Percentiles rank a stretch among this genome's conserved stretches.
These are phyloP conservation scores for Stegodyphus dumicola DNA, from an alignment of 1,140 invertebrate genomes.

Conservation along the genomic window DNA sequence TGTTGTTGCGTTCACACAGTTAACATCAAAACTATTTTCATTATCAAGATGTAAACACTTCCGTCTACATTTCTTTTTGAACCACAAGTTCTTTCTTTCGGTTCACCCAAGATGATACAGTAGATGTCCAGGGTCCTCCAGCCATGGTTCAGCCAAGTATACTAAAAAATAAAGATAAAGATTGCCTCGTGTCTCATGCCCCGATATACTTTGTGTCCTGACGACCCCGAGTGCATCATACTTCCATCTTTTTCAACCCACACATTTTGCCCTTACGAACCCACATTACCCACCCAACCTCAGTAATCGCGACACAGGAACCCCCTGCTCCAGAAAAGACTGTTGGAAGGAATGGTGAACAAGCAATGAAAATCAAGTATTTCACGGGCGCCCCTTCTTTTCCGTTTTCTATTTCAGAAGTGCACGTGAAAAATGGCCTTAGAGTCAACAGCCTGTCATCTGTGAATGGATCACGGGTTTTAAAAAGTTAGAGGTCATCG, in stretches of 20 bases:
- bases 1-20: too few relatives aligned
- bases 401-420: constrained; percentile 22
- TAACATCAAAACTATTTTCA: too few relatives aligned
- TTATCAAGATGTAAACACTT: too few relatives aligned
- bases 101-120: too few relatives aligned
- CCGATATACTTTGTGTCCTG: not conserved
- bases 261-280: not conserved
- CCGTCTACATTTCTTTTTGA: too few relatives aligned
- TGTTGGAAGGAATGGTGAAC: not conserved
- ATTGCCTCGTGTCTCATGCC: too few relatives aligned
- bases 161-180: too few relatives aligned
- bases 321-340: not conserved
- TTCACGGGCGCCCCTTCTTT: constrained; percentile 29
- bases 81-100: too few relatives aligned
- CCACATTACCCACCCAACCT: not conserved
- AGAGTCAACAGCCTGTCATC: constrained; percentile 32
- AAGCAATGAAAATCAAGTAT: constrained; percentile 4
- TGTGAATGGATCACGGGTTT: constrained; percentile 26
- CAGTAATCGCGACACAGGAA: not conserved
- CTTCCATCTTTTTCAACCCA: not conserved
- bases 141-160: too few relatives aligned
- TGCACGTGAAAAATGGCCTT: constrained; percentile 28
- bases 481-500: constrained; percentile 22
- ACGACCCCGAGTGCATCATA: not conserved
- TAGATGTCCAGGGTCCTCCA: too few relatives aligned